phyloP scores from a whole-genome alignment of 2,797 vertebrate species.

The Enteromius trimaculatus region DNA sequence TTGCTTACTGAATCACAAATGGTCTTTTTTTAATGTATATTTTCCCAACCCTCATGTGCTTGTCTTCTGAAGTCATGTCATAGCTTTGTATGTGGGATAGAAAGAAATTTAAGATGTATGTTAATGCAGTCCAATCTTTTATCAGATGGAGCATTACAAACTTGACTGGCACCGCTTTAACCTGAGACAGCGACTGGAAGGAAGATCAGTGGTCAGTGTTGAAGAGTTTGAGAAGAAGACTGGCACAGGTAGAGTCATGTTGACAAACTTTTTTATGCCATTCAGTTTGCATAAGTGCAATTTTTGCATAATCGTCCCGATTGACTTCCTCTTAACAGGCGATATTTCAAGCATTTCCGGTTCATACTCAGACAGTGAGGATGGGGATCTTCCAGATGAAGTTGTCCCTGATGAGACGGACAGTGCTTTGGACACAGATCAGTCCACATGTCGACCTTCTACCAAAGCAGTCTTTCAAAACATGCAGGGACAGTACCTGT shows the following conservation, averaged over 20 bases:
- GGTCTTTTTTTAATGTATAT: not conserved
- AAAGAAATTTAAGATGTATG: not conserved
- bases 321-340: conserved; percentile 71
- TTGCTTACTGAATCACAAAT: not conserved
- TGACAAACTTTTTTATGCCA: conserved; percentile 4
- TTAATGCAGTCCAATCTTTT: not conserved
- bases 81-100: not conserved
- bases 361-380: conserved; percentile 83
- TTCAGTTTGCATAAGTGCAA: not conserved
- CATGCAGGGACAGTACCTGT: conserved; percentile 81
- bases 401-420: conserved; percentile 61
- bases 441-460: conserved; percentile 54
- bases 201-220: conserved; percentile 70
- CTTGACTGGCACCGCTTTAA: conserved; percentile 98
- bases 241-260: conserved; percentile 71
- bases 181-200: conserved; percentile 85
- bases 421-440: conserved; percentile 43
- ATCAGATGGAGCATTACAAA: conserved; percentile 92
- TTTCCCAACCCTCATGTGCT: not conserved
- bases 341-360: conserved; percentile 96
- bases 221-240: conserved; percentile 91
- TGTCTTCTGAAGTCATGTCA: not conserved
- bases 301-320: not conserved
- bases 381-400: conserved; percentile 50
- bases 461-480: conserved; percentile 85